phyloP scores from a whole-genome alignment of 2,888 invertebrate genomes.

The Phasia obesa region DNA sequence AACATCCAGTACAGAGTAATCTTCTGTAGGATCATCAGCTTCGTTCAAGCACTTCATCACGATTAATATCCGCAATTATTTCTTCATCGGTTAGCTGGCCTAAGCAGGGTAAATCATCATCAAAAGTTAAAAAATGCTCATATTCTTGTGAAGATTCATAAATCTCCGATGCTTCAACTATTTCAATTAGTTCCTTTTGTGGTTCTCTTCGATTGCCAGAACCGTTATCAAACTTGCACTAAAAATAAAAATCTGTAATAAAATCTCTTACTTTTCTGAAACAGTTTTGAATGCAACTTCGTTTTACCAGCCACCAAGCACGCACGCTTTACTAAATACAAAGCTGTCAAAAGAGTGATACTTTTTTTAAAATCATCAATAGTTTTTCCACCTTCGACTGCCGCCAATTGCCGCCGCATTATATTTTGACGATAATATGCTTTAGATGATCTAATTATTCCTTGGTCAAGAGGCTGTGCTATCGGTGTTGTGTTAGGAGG shows the following conservation, averaged over 20 bases:
- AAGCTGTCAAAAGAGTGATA: background rate
- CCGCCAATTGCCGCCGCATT: constrained; percentile 18
- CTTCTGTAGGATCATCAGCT: constrained; percentile 10
- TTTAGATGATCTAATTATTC: constrained; percentile 25
- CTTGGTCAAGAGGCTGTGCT: too few relatives aligned
- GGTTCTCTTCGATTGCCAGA: background rate
- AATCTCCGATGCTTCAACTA: too few relatives aligned
- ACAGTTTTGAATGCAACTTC: background rate
- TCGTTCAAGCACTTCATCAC: background rate
- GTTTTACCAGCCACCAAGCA: background rate
- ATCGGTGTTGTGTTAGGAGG: too few relatives aligned
- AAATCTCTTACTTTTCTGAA: background rate
- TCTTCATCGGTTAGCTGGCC: background rate
- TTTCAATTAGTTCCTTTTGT: too few relatives aligned
- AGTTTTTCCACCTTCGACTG: background rate
- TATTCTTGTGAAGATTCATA: background rate
- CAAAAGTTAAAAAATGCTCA: too few relatives aligned
- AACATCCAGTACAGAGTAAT: constrained; percentile 15
- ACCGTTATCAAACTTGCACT: too few relatives aligned
- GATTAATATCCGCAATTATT: background rate
- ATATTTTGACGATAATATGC: constrained; percentile 46
- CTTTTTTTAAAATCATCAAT: background rate
- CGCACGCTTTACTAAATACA: background rate
- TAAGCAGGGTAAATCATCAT: background rate
- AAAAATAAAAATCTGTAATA: background rate